A percentile compares a stretch with the other conserved stretches of the same genome.
These are phyloP conservation scores for Oscheius sp. DNA, from an alignment of 2,888 invertebrate genomes.

Conservation along the genomic window DNA sequence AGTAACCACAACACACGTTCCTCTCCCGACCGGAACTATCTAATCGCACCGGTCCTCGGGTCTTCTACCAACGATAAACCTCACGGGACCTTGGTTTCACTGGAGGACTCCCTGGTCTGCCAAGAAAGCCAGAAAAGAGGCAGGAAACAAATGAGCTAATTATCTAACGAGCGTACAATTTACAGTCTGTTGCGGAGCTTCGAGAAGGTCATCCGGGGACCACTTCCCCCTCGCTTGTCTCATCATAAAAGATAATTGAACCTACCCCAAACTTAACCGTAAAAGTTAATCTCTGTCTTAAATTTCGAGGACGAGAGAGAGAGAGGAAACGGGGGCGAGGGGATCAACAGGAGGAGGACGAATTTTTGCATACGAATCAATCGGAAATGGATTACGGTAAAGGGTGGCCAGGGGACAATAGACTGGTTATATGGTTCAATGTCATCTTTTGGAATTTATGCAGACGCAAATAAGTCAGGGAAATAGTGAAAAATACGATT, in stretches of 20 bases:
- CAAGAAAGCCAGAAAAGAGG: background rate
- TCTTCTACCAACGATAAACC: constrained; percentile 25
- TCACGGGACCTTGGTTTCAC: background rate
- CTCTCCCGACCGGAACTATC: constrained; percentile 31
- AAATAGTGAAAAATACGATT: too few relatives aligned
- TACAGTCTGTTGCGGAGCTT: constrained; percentile 29
- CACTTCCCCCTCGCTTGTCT: background rate
- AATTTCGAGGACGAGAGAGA: background rate
- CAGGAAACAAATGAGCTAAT: background rate
- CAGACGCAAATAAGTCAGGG: background rate
- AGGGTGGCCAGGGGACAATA: background rate
- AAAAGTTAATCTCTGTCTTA: constrained; percentile 23
- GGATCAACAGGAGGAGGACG: background rate
- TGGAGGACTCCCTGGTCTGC: constrained; percentile 5
- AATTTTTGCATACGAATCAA: constrained; percentile 26
- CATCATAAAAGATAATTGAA: constrained; percentile 4
- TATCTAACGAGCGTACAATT: too few relatives aligned
- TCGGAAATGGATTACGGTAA: constrained; percentile 28
- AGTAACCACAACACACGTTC: background rate
- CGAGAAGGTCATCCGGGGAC: background rate
- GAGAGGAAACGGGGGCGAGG: background rate
- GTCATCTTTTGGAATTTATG: constrained; percentile 12
- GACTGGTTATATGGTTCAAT: constrained; percentile 16
- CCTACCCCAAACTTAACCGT: constrained; percentile 1
- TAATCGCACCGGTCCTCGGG: constrained; percentile 3